Evolutionary conservation across 2,113 vertebrate species (phyloP).

Genomic region (Ochotona curzoniae): DNA sequence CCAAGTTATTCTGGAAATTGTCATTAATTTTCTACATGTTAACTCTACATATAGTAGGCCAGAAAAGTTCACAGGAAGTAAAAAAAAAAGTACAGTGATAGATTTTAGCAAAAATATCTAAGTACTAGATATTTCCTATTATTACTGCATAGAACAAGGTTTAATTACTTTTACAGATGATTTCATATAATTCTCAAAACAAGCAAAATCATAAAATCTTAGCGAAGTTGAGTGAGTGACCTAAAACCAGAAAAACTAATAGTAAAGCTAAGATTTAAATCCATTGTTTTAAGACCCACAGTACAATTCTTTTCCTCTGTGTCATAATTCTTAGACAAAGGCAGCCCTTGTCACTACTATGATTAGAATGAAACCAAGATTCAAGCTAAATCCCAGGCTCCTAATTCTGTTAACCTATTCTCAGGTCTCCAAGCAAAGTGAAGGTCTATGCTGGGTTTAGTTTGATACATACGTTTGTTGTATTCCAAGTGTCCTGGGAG

Average conservation of each 20-base stretch:
- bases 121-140: background rate
- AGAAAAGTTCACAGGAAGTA: background rate
- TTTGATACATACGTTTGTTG: background rate
- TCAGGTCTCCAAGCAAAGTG: background rate
- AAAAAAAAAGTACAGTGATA: background rate
- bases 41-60: background rate
- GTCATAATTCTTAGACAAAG: background rate
- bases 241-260: background rate
- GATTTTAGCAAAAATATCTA: no score
- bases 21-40: background rate
- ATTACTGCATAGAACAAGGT: background rate
- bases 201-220: background rate
- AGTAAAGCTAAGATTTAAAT: background rate
- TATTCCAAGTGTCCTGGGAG: background rate
- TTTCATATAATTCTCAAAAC: background rate
- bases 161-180: background rate
- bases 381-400: background rate
- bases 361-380: background rate
- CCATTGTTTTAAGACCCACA: background rate
- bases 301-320: background rate
- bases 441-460: background rate
- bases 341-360: background rate
- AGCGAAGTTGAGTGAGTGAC: background rate
- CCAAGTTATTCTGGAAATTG: background rate
- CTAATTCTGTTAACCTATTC: background rate